These are phyloP conservation scores for Hozukius guyotensis DNA, from an alignment of 2,797 vertebrate species.

Conservation along the genomic window DNA sequence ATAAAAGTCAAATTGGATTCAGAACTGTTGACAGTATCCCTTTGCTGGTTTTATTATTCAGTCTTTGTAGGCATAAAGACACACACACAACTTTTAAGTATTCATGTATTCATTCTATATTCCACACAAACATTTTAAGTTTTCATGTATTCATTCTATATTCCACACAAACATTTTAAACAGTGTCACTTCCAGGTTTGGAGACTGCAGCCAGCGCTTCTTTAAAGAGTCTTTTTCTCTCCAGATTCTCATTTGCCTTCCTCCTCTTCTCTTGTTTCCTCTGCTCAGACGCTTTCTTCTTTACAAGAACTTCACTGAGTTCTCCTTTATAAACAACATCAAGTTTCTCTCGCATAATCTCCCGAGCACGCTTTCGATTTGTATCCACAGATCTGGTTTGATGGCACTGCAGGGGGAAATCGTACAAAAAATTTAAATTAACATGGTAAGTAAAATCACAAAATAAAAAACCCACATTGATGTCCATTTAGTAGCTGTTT, in stretches of 20 bases:
- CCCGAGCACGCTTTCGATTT: constrained; percentile 91
- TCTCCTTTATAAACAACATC: constrained; percentile 91
- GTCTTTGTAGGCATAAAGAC: neutral
- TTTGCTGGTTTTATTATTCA: neutral
- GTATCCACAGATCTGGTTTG: constrained; percentile 92
- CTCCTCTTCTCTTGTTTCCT: constrained; percentile 90
- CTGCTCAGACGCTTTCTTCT: constrained; percentile 81
- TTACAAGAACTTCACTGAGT: constrained; percentile 84
- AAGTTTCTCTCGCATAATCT: constrained; percentile 90
- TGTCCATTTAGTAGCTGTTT: neutral
- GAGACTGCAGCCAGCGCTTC: constrained; percentile 71
- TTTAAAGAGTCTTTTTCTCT: constrained; percentile 90
- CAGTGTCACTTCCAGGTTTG: constrained; percentile 47
- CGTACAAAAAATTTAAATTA: neutral
- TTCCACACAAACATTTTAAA: constrained; percentile 17
- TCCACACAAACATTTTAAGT: constrained; percentile 17
- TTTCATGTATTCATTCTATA: neutral
- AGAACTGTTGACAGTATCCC: neutral
- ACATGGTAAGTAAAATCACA: neutral
- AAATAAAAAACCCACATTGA: neutral
- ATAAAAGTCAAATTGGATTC: neutral
- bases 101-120: neutral
- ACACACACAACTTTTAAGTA: neutral
- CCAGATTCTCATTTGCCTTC: constrained; percentile 87
- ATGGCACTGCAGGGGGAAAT: constrained; percentile 87